Evolutionary conservation across 2,797 vertebrate genomes (phyloP).

Genomic region (Halcyon chelicuti): DNA sequence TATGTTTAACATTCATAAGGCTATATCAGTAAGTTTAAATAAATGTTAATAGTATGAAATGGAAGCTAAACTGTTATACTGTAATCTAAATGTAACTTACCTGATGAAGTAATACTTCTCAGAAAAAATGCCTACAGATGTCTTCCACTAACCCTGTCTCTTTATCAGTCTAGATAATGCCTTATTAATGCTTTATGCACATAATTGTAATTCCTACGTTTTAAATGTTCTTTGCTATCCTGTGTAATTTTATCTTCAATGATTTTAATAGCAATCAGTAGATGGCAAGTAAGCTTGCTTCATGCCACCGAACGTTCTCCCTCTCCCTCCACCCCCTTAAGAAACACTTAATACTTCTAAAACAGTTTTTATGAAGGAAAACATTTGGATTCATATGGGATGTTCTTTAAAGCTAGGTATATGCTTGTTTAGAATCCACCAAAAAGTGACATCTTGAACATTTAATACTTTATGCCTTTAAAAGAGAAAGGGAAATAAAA

Average conservation of each 20-base stretch:
- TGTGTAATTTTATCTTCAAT: background rate
- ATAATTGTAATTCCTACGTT: background rate
- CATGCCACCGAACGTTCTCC: background rate
- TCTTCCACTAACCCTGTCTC: background rate
- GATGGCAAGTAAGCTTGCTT: background rate
- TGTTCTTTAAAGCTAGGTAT: background rate
- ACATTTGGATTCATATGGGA: background rate
- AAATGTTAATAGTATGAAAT: background rate
- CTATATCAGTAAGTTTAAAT: background rate
- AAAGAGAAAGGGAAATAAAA: background rate
- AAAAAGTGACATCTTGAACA: background rate
- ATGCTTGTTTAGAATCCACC: background rate
- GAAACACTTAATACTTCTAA: background rate
- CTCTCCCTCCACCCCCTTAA: background rate
- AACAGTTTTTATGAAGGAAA: background rate
- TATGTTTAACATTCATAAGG: background rate
- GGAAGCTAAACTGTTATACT: background rate
- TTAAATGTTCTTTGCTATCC: background rate
- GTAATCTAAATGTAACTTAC: background rate
- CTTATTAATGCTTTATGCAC: background rate
- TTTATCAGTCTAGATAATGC: background rate
- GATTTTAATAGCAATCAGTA: background rate
- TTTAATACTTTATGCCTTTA: background rate
- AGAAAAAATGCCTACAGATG: no score
- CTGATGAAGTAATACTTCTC: background rate